Evolutionary conservation across 2,888 invertebrate genomes (phyloP).

Genomic region (Drosophila infuscata): DNA sequence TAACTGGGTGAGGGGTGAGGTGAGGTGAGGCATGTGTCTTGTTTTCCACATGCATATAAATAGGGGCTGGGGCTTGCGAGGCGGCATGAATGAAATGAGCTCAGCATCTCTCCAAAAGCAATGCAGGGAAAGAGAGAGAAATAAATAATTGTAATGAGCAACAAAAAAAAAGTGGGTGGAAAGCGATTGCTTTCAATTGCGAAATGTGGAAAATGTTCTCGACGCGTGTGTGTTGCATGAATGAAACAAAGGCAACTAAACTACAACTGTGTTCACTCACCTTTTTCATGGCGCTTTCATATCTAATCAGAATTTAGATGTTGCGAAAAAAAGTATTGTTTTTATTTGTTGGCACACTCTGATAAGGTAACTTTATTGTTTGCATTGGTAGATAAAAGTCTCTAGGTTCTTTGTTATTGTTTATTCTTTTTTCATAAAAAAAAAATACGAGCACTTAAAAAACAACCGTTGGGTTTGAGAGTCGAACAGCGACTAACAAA

Average conservation of each 20-base stretch:
- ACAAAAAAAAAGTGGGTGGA: neutral
- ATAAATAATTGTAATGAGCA: conserved; percentile 2
- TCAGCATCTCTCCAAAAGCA: conserved; percentile 41
- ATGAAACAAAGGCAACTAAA: conserved; percentile 55
- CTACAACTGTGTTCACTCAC: conserved; percentile 50
- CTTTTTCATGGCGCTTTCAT: conserved; percentile 44
- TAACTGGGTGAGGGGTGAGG: neutral
- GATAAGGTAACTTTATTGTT: neutral
- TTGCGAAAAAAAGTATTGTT: neutral
- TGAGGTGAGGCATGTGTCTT: neutral
- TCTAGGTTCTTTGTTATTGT: no score
- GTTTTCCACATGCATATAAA: neutral
- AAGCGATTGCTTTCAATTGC: conserved; percentile 42
- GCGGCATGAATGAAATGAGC: conserved; percentile 73
- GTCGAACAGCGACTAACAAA: conserved; percentile 52
- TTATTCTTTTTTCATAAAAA: neutral
- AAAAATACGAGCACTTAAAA: neutral
- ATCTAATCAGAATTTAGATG: conserved; percentile 30
- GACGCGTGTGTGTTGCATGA: conserved; percentile 50
- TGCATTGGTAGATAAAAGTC: neutral
- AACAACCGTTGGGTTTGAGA: conserved; percentile 50
- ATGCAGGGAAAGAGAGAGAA: conserved; percentile 15
- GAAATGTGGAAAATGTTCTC: conserved; percentile 37
- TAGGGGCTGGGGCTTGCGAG: conserved; percentile 21
- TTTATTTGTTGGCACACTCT: conserved; percentile 1